Evolutionary conservation across 2,888 invertebrate genomes (phyloP).

Genomic region (Platycheirus rosarum): DNA sequence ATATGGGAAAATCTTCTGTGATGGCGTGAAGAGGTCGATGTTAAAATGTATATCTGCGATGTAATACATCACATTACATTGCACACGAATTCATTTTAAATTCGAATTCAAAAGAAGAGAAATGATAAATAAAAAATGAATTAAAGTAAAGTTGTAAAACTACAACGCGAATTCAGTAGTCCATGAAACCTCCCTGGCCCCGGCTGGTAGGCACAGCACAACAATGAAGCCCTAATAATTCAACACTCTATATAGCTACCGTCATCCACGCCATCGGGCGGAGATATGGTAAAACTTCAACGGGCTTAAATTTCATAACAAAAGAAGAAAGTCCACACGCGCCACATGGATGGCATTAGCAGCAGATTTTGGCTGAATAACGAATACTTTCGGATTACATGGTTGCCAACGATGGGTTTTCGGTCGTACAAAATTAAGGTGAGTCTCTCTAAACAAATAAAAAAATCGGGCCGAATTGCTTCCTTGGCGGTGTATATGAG

Average conservation of each 20-base stretch:
- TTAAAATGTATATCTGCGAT: not conserved
- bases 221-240: constrained; percentile 36
- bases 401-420: constrained; percentile 8
- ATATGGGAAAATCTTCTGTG: constrained; percentile 16
- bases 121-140: not conserved
- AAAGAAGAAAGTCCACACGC: constrained; percentile 38
- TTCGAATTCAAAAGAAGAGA: not conserved
- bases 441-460: no score
- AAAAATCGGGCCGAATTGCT: no score
- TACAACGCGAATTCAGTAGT: constrained; percentile 37
- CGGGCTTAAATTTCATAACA: constrained; percentile 26
- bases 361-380: constrained; percentile 14
- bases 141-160: constrained; percentile 15
- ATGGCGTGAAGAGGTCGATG: constrained; percentile 4
- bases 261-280: no score
- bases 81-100: constrained; percentile 20
- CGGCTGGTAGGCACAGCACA: not conserved
- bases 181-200: constrained; percentile 25
- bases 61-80: constrained; percentile 16
- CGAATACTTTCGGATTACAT: not conserved
- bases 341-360: constrained; percentile 6
- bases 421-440: no score
- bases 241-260: not conserved
- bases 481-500: no score
- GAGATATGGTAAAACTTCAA: constrained; percentile 6